These are phyloP conservation scores for Squalus acanthias DNA, from an alignment of 2,797 vertebrate genomes.

Conservation along the genomic window DNA sequence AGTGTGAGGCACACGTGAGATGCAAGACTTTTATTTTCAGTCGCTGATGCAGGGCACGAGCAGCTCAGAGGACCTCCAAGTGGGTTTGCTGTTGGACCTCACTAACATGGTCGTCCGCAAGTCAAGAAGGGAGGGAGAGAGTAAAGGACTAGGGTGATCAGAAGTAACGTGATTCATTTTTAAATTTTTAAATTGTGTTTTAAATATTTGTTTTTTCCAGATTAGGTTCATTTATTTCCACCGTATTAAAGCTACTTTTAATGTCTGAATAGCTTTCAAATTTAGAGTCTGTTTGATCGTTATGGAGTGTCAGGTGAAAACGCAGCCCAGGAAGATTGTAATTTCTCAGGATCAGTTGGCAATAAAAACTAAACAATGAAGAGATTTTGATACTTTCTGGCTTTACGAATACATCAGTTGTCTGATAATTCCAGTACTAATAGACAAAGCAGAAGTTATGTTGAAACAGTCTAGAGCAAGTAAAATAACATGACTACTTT, in stretches of 20 bases:
- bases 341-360: neutral
- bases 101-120: no score
- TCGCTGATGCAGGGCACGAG: no score
- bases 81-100: neutral
- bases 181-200: neutral
- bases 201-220: neutral
- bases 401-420: neutral
- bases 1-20: neutral
- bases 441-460: neutral
- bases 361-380: neutral
- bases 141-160: neutral
- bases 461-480: neutral
- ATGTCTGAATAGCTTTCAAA: neutral
- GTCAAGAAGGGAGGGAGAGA: neutral
- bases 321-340: neutral
- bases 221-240: neutral
- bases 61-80: neutral
- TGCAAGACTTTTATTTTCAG: neutral
- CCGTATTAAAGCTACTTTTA: neutral
- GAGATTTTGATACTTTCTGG: neutral
- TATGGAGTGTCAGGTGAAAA: neutral
- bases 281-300: neutral
- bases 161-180: neutral
- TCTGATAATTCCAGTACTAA: neutral
- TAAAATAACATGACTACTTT: neutral